A percentile compares a stretch with the other conserved stretches of the same genome.
Conservation (phyloP, 64 coral and sea anemone genomes). For the Stylophora pistillata region DNA sequence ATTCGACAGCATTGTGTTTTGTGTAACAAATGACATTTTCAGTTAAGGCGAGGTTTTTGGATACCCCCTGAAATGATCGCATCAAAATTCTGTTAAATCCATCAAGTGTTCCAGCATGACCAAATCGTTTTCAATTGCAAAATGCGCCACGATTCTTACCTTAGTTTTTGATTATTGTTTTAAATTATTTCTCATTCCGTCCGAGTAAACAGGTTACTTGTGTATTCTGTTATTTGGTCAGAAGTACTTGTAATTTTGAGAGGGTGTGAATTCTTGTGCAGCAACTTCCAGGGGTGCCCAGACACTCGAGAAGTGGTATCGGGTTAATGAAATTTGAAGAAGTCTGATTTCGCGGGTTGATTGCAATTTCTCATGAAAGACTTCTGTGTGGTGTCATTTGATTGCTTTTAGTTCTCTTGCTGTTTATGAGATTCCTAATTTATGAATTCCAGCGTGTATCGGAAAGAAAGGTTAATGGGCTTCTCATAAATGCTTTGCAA, state of each 20-base stretch:
- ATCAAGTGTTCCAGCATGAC: slow-evolving; percentile 10
- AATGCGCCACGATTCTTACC: too few species aligned
- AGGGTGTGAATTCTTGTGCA: slow-evolving; percentile 67
- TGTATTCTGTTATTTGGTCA: slow-evolving; percentile 44
- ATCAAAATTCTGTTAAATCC: slow-evolving; percentile 30
- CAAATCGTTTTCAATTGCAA: neutral
- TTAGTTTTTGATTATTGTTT: neutral
- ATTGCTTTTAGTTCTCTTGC: neutral
- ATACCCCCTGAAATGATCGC: neutral
- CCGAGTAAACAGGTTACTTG: slow-evolving; percentile 19
- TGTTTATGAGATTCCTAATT: slow-evolving; percentile 19
- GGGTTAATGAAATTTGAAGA: slow-evolving; percentile 38
- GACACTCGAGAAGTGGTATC: slow-evolving; percentile 71
- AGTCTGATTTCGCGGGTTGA: slow-evolving; percentile 11
- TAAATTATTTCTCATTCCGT: neutral
- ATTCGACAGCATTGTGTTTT: slow-evolving; percentile 7
- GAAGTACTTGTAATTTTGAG: slow-evolving; percentile 78
- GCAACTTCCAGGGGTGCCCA: slow-evolving; percentile 21
- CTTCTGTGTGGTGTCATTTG: slow-evolving; percentile 1
- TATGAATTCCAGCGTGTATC: slow-evolving; percentile 53
- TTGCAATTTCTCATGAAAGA: slow-evolving; percentile 33
- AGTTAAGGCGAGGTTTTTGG: slow-evolving; percentile 6
- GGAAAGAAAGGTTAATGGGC: neutral
- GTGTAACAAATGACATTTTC: slow-evolving; percentile 5
- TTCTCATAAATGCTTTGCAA: neutral